Percentiles rank a stretch among this genome's conserved stretches.
phyloP scores from a whole-genome alignment of 2,888 invertebrate species.

The Arctia plantaginis region DNA sequence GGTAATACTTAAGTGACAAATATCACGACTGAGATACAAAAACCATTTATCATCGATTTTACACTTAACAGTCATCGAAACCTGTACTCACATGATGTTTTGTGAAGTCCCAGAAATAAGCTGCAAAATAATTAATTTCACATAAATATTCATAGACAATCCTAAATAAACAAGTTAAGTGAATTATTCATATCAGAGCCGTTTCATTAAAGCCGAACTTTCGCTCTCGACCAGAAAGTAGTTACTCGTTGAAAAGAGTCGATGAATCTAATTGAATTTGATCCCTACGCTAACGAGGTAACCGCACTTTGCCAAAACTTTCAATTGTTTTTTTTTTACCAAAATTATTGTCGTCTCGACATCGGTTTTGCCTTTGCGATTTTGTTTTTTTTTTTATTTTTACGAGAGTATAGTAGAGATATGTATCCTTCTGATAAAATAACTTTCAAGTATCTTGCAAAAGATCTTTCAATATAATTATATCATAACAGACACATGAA shows the following conservation, averaged over 20 bases:
- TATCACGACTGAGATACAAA: not conserved
- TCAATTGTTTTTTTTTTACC: constrained; percentile 28
- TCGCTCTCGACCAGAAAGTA: constrained; percentile 31
- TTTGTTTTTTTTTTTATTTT: not conserved
- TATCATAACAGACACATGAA: too few relatives aligned
- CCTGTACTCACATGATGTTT: not conserved
- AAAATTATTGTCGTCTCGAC: not conserved
- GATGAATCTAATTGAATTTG: constrained; percentile 51
- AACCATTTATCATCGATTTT: not conserved
- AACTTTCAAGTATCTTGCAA: too few relatives aligned
- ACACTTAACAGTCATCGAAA: not conserved
- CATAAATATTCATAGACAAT: constrained; percentile 2
- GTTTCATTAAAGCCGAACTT: constrained; percentile 21
- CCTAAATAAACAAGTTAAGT: constrained; percentile 7
- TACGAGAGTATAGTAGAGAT: not conserved
- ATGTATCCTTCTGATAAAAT: too few relatives aligned
- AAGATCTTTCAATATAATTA: too few relatives aligned
- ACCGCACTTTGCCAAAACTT: constrained; percentile 44
- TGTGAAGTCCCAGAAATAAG: not conserved
- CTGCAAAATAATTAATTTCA: constrained; percentile 1
- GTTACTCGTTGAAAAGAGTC: constrained; percentile 21
- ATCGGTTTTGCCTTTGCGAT: not conserved
- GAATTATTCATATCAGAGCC: constrained; percentile 16
- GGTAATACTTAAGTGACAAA: too few relatives aligned
- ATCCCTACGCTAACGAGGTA: constrained; percentile 53